These are phyloP conservation scores for Selenia dentaria DNA, from an alignment of 2,888 invertebrate genomes.

Conservation along the genomic window DNA sequence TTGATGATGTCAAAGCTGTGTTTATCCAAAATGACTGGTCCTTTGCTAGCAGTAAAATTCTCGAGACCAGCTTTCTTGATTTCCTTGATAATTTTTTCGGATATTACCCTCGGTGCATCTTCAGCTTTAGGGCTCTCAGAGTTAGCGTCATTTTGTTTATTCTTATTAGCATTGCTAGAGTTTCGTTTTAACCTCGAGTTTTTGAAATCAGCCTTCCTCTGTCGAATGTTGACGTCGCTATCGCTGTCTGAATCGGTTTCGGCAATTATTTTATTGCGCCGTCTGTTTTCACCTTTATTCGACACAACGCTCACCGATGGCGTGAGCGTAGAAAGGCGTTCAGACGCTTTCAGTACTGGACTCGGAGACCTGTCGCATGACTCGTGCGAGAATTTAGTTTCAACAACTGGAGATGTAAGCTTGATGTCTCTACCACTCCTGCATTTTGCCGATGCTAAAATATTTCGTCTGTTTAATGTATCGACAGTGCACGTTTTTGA, in stretches of 20 bases:
- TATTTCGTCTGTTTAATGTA: conserved; percentile 94
- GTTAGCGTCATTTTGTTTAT: conserved; percentile 60
- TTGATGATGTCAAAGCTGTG: conserved; percentile 40
- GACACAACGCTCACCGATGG: conserved; percentile 79
- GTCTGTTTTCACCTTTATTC: conserved; percentile 78
- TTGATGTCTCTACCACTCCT: conserved; percentile 92
- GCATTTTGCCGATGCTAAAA: conserved; percentile 93
- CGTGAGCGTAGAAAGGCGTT: conserved; percentile 83
- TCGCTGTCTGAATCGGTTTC: conserved; percentile 74
- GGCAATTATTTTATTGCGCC: conserved; percentile 75
- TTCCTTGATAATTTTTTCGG: conserved; percentile 68
- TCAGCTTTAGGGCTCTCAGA: conserved; percentile 60
- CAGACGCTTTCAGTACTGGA: conserved; percentile 75
- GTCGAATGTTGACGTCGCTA: conserved; percentile 68
- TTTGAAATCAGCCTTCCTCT: conserved; percentile 75
- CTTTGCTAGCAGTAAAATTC: conserved; percentile 47
- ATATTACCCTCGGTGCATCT: conserved; percentile 59
- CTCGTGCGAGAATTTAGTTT: conserved; percentile 88
- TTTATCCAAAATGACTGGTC: conserved; percentile 40
- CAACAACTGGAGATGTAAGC: conserved; percentile 88
- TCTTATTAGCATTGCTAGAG: conserved; percentile 67
- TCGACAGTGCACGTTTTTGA: conserved; percentile 92
- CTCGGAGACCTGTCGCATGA: conserved; percentile 77
- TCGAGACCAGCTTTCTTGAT: conserved; percentile 65
- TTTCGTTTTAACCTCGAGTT: conserved; percentile 75